Evolutionary conservation across 2,888 invertebrate genomes (phyloP).

Genomic region (Neelides folsomi): DNA sequence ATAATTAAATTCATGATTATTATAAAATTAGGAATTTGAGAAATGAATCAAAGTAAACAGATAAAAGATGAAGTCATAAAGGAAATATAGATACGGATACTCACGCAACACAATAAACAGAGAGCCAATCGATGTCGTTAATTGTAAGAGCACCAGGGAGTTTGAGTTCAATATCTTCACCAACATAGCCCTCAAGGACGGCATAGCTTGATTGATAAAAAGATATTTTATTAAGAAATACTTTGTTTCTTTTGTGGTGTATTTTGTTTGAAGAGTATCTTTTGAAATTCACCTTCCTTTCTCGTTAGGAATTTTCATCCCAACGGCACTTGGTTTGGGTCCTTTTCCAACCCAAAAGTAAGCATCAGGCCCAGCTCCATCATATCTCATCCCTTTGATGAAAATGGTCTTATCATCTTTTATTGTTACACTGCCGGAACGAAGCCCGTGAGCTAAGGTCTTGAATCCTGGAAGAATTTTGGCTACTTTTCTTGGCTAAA

Average conservation of each 20-base stretch:
- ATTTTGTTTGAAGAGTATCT: too few relatives aligned
- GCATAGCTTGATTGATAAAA: slow-evolving; percentile 45
- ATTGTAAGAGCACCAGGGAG: slow-evolving; percentile 69
- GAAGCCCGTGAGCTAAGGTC: slow-evolving; percentile 70
- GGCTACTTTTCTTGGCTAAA: too few relatives aligned
- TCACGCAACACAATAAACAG: slow-evolving; percentile 64
- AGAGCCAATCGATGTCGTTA: slow-evolving; percentile 79
- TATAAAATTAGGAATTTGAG: too few relatives aligned
- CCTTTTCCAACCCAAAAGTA: slow-evolving; percentile 92
- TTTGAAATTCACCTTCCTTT: slow-evolving; percentile 48
- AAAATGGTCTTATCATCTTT: slow-evolving; percentile 81
- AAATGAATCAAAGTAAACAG: not conserved
- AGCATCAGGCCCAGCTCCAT: slow-evolving; percentile 72
- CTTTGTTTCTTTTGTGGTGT: too few relatives aligned
- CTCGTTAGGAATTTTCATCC: slow-evolving; percentile 78
- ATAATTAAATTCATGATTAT: not conserved
- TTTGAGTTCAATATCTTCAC: slow-evolving; percentile 80
- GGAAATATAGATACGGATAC: not conserved
- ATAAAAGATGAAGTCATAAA: not conserved
- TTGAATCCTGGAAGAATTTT: slow-evolving; percentile 73
- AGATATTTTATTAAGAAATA: too few relatives aligned
- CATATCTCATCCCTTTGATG: slow-evolving; percentile 82
- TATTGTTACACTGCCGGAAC: slow-evolving; percentile 81
- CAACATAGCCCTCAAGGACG: slow-evolving; percentile 70
- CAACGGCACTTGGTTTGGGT: slow-evolving; percentile 61